Percentiles rank a stretch among this genome's conserved stretches.
Conservation (phyloP, 2,888 invertebrate species). For the Ophonus ardosiacus region DNA sequence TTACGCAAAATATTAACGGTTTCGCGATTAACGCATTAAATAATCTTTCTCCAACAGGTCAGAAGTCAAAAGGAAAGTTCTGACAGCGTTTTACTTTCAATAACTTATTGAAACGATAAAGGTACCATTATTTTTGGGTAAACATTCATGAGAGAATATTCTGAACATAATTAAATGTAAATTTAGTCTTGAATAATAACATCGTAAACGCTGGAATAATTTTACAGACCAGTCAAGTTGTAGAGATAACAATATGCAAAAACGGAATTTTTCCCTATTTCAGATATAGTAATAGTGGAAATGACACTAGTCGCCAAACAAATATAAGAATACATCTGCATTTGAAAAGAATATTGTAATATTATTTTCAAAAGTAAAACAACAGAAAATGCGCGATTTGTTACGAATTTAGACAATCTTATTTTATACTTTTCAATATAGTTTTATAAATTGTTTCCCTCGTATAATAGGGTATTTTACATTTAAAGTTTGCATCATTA, state of each 20-base stretch:
- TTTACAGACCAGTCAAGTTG: slow-evolving; percentile 1
- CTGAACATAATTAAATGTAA: slow-evolving; percentile 39
- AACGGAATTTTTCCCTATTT: background rate
- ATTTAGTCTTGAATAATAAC: slow-evolving; percentile 51
- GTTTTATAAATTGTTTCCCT: no score
- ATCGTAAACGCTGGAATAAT: slow-evolving; percentile 43
- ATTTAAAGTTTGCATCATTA: no score
- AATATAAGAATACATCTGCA: background rate
- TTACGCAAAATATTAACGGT: background rate
- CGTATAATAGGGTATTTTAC: no score
- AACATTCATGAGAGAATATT: background rate
- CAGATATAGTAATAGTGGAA: background rate
- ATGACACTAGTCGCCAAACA: background rate
- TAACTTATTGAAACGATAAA: background rate
- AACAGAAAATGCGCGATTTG: no score
- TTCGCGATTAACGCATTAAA: background rate
- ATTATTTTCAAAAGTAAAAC: no score
- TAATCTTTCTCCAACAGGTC: background rate
- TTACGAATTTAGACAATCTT: no score
- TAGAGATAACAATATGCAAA: slow-evolving; percentile 30
- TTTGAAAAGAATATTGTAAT: background rate
- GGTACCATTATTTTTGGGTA: background rate
- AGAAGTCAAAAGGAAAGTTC: background rate
- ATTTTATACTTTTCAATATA: no score
- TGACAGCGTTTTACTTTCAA: background rate